These are phyloP conservation scores for Pogonophryne albipinna DNA, from an alignment of 2,797 vertebrate species.

Conservation along the genomic window DNA sequence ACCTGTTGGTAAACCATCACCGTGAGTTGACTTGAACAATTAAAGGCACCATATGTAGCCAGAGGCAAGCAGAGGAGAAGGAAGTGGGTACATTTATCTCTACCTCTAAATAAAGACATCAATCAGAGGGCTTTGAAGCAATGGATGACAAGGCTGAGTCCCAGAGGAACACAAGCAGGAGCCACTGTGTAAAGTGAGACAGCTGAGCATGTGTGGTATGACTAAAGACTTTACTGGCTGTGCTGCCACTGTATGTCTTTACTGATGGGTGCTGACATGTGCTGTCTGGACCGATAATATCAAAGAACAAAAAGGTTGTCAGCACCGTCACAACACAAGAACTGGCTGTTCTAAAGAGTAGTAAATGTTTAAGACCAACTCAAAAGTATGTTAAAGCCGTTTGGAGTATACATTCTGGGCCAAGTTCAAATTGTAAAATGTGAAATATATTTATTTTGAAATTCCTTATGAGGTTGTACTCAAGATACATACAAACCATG, in stretches of 20 bases:
- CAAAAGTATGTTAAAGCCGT: not conserved
- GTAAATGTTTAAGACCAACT: conserved; percentile 5
- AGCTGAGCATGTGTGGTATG: conserved; percentile 65
- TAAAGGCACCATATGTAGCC: conserved; percentile 32
- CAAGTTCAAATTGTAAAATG: not conserved
- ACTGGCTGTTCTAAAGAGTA: conserved; percentile 10
- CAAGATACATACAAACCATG: not conserved
- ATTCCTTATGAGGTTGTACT: not conserved
- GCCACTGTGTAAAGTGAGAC: conserved; percentile 78
- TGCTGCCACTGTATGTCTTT: conserved; percentile 61
- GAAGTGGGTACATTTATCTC: conserved; percentile 49
- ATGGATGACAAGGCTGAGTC: conserved; percentile 74
- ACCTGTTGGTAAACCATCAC: conserved; percentile 63
- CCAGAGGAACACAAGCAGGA: conserved; percentile 68
- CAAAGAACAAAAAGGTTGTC: conserved; percentile 54
- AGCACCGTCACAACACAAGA: conserved; percentile 40
- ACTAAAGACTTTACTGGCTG: conserved; percentile 65
- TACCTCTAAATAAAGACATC: conserved; percentile 68
- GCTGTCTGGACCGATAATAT: conserved; percentile 64
- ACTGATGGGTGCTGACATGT: conserved; percentile 75
- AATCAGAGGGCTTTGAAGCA: conserved; percentile 80
- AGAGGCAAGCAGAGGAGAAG: conserved; percentile 15
- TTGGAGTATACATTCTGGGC: not conserved
- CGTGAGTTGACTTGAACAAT: conserved; percentile 21
- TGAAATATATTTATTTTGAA: not conserved